Evolutionary conservation across 1,140 invertebrate species (phyloP), one percentile per base, ranked within the genome.

Genomic region (Lepidotrigona ventralis): DNA sequence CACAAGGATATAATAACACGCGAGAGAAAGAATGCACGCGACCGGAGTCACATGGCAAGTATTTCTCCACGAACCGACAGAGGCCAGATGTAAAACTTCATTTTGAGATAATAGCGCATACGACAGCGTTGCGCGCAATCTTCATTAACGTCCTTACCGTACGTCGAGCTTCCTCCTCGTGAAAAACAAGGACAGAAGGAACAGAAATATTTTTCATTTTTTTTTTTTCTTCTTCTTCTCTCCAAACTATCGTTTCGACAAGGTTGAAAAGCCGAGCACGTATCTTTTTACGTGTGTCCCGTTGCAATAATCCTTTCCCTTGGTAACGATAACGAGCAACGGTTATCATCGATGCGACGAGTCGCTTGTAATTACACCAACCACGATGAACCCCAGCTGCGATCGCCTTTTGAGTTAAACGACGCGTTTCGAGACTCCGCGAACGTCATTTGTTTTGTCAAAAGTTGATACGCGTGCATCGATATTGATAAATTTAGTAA

Each of bases 61-160:
- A 14, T 64, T 39, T 71, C 17, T 53, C 54, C 21, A 15, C 33
- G 26, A 23, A 23, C 39, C 51, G 46, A 8, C 39, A 8, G 21
- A 14, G 15, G 21, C 19, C 53, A 60, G 74, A 53, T 64, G 68
- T 26, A 46, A 33, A 69, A 64, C 53, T 72, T 60, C 56, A n/a
- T 56, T 58, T 19, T 8, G 17, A n/a, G 21, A 56, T 56, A 46
- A 56, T 19, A 66, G 19, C 58, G 29, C 56, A 29, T 64, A 56
- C 56, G 11, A 29, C 72, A 56, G 63, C 72, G 56, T 33, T 21
- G 79, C 21, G 26, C 39, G 74, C 53, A 83, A 85, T 85, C 60
- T 85, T 85, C 84, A 78, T 85, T 85, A 85, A 85, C 73, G 81
- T 63, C 39, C 29, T 70, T 77, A 19, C 63, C 9, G 6, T 69